A percentile compares a stretch with the other conserved stretches of the same genome.
phyloP scores from a whole-genome alignment of 2,888 invertebrate species.

The Philaethria dido region DNA sequence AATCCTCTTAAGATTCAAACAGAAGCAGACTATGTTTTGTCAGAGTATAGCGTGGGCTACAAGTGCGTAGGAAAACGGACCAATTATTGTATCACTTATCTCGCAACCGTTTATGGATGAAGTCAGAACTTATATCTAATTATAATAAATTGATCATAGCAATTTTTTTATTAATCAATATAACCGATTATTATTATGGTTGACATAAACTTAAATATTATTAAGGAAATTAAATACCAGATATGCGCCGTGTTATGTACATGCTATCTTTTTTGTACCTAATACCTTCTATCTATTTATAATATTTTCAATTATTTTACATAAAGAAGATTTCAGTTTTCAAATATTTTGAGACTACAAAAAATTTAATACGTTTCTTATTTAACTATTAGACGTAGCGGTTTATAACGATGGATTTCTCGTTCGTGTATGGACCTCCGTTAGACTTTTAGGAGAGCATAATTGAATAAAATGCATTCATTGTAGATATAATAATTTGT shows the following conservation, averaged over 20 bases:
- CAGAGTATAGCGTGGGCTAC: slow-evolving; percentile 58
- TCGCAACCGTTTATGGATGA: slow-evolving; percentile 48
- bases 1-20: neutral
- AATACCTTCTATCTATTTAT: neutral
- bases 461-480: slow-evolving; percentile 5
- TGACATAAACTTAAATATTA: no score
- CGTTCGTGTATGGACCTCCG: slow-evolving; percentile 14
- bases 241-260: no score
- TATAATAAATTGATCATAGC: slow-evolving; percentile 13
- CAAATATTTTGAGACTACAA: neutral
- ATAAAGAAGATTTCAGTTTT: neutral
- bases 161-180: neutral
- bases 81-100: slow-evolving; percentile 59
- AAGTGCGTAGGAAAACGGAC: slow-evolving; percentile 70
- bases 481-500: neutral
- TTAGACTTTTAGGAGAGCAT: slow-evolving; percentile 21
- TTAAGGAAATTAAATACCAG: no score
- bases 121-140: slow-evolving; percentile 1
- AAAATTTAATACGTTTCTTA: neutral
- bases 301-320: no score
- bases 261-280: neutral
- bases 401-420: slow-evolving; percentile 12
- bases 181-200: neutral
- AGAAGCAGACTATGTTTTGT: slow-evolving; percentile 17
- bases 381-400: slow-evolving; percentile 14